Base-by-base conservation (phyloP, 2,888 invertebrate species). In the Cephus pygmeus region DNA sequence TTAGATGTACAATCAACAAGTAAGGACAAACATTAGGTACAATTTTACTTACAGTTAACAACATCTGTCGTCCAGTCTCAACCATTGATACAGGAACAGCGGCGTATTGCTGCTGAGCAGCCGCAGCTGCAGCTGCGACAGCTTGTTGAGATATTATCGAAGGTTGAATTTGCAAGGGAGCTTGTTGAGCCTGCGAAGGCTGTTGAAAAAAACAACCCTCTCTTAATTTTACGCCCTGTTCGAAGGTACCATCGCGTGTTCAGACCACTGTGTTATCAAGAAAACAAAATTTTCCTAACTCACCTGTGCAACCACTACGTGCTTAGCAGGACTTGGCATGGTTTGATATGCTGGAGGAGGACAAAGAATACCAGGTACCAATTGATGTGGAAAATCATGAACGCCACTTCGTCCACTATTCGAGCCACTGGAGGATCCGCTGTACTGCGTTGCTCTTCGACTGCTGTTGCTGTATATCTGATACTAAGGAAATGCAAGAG, bases 351-450 rank as follows among this genome's bases (percentile, higher is more conserved):
- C 95, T 71, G 97, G 96, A 23, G 91, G 91, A 88, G 97, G 98
- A 92, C 98, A 98, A 77, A 98, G 93, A 88, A 98, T 97, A 75
- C 98, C 98, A n/a, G 98, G 97, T 69, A 98, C 97, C 91, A 98
- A 94, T 91, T 98, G 96, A 88, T 97, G 97, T 87, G 97, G 96
- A 93, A 98, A 98, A 73, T 96, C 95, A 83, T 95, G 93, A 35
- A 93, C 93, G 78, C 89, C 91, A 73, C 85, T 90, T 81, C 91
- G 84, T 69, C 90, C 91, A 40, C 90, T 88, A 76, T 90, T 91
- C 30, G 90, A 90, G 71, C 90, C 89, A 77, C 83, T 92, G 94
- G 97, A 80, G 95, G 93, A 83, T 94, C 96, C 82, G 93, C 95
- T 88, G 93, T 94, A 91, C 76, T 91, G 86, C 94, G 93, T 82